These are phyloP conservation scores for Penaeus vannamei DNA, from an alignment of 1,140 invertebrate genomes.

Conservation along the genomic window DNA sequence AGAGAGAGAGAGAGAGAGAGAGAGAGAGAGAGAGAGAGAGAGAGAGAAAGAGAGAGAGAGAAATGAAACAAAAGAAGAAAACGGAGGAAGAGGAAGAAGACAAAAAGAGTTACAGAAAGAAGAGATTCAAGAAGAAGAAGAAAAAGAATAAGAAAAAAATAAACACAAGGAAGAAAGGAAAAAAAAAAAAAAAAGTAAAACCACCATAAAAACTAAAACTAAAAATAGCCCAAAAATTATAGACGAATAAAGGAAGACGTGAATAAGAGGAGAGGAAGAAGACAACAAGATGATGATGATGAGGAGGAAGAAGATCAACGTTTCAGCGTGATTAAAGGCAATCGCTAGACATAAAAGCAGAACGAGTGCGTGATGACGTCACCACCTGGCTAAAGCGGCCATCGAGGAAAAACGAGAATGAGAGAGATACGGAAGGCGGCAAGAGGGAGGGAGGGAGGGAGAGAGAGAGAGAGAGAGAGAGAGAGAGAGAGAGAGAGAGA, in stretches of 20 bases:
- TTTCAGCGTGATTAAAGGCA: background rate
- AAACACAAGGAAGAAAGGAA: background rate
- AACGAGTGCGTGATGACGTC: background rate
- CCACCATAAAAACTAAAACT: background rate
- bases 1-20: no score
- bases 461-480: background rate
- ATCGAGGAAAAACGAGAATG: no score
- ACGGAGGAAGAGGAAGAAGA: background rate
- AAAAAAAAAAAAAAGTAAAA: background rate
- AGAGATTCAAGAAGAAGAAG: background rate
- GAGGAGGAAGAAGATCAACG: background rate
- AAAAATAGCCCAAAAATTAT: background rate
- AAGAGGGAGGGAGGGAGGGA: background rate
- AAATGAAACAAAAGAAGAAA: no score
- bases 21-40: no score
- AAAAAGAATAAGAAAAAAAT: background rate
- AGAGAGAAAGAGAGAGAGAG: no score
- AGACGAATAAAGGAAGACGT: background rate
- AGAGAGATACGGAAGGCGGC: no score
- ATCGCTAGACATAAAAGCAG: background rate
- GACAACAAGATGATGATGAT: background rate
- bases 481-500: background rate
- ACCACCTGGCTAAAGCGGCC: background rate
- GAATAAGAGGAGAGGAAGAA: background rate
- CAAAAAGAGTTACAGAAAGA: no score